Evolutionary conservation across 2,113 vertebrate species (phyloP), one percentile per base, ranked within the genome.

Genomic region (Raphicerus campestris): DNA sequence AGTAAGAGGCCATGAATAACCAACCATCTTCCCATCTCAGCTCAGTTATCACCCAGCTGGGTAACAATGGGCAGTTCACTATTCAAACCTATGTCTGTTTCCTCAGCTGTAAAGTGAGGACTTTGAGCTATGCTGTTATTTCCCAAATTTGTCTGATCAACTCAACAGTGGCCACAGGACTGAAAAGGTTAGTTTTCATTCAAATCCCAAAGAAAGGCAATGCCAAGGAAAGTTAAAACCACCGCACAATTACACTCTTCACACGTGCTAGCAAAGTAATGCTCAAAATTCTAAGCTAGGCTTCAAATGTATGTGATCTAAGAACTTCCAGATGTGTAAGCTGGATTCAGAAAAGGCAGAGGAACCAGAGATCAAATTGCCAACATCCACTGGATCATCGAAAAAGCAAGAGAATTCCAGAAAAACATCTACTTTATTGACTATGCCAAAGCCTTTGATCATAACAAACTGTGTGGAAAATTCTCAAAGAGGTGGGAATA

Each of bases 231-330:
- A 22, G 66, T 22, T 73, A 73, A 39, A 73, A 73, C 35, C 20
- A 73, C 66, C 0, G 0, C 19, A 73, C 20, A 73, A 70, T 70
- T 70, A 22, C 5, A 39, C n/a, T 39, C 10, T 22, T 22, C 19
- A 70, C n/a, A 70, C 1, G 2, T 0, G 1, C n/a, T 39, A 70
- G 66, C n/a, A 70, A 70, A 70, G 66, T 39, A 70, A 70, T 35
- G n/a, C n/a, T 39, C 66, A 70, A 70, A 70, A 70, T 70, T 70
- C n/a, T 70, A 70, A 70, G 66, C n/a, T 70, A 70, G 10, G n/a
- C 66, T 39, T 70, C n/a, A 70, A 70, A 1, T 35, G 9, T 70
- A 39, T 39, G 66, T 70, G 66, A 39, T 70, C n/a, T 20, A 70
- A 70, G 63, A 35, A 70, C 66, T 70, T 70, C 4, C n/a, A 70